phyloP scores from a whole-genome alignment of 2,113 vertebrate genomes.

The Chrysemys picta region DNA sequence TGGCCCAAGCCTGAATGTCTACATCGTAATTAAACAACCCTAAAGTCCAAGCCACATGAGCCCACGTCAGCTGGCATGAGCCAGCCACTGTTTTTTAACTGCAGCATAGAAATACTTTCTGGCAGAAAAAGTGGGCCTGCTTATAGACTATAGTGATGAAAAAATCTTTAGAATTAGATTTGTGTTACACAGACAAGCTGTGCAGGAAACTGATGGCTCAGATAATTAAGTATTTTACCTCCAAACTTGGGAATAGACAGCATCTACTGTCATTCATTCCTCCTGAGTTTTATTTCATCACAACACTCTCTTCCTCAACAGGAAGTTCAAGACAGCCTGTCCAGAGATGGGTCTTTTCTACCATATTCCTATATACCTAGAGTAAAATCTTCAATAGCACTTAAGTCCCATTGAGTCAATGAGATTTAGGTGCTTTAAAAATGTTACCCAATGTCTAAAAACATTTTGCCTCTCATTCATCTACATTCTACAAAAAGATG shows the following conservation, averaged over 20 bases:
- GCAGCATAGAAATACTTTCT: no score
- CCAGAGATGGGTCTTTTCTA: neutral
- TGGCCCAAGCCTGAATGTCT: no score
- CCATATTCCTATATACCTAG: neutral
- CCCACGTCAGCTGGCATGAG: no score
- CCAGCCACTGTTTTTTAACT: no score
- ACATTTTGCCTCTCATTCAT: neutral
- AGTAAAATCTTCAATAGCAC: neutral
- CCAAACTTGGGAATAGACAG: neutral
- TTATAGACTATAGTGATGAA: no score
- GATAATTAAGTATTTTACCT: neutral
- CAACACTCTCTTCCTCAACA: neutral
- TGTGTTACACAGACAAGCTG: no score
- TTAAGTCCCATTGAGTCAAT: neutral
- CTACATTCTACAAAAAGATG: neutral
- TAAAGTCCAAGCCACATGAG: no score
- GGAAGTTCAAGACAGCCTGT: neutral
- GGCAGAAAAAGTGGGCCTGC: no score
- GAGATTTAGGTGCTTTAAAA: neutral
- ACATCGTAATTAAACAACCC: no score
- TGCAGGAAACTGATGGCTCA: no score
- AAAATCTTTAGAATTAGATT: no score
- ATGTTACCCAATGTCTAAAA: neutral
- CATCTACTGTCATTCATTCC: neutral
- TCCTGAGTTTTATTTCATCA: neutral